Conservation (phyloP, 2,888 invertebrate species). For the Fragum sueziense region DNA sequence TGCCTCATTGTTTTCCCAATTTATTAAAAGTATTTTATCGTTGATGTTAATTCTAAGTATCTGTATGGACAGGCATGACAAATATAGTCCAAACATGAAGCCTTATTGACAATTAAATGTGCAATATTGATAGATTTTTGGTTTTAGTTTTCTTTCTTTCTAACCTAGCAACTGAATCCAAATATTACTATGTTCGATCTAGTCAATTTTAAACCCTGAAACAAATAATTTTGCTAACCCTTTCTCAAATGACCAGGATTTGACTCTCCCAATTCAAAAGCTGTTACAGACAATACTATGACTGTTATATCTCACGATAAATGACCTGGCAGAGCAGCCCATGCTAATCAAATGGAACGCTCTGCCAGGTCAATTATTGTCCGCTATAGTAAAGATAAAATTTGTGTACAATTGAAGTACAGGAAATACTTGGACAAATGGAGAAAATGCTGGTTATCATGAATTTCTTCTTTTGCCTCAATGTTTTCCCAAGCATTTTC, state of each 20-base stretch:
- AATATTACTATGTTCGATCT: neutral
- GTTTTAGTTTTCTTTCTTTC: neutral
- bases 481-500: too few species aligned
- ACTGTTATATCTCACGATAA: too few species aligned
- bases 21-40: neutral
- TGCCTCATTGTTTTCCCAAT: neutral
- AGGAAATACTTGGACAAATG: too few species aligned
- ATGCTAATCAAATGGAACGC: too few species aligned
- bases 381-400: too few species aligned
- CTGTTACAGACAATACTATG: neutral
- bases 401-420: neutral
- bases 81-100: neutral
- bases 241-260: neutral
- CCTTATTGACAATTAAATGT: neutral
- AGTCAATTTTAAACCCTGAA: neutral
- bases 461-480: too few species aligned
- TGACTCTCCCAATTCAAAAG: neutral
- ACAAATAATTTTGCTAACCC: neutral
- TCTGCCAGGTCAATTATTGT: too few species aligned
- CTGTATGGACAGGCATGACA: neutral
- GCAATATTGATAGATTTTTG: neutral
- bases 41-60: neutral
- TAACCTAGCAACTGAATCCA: neutral
- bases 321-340: too few species aligned
- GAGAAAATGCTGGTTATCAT: too few species aligned